phyloP scores from a whole-genome alignment of 2,888 invertebrate species.

The Craniophora ligustri region DNA sequence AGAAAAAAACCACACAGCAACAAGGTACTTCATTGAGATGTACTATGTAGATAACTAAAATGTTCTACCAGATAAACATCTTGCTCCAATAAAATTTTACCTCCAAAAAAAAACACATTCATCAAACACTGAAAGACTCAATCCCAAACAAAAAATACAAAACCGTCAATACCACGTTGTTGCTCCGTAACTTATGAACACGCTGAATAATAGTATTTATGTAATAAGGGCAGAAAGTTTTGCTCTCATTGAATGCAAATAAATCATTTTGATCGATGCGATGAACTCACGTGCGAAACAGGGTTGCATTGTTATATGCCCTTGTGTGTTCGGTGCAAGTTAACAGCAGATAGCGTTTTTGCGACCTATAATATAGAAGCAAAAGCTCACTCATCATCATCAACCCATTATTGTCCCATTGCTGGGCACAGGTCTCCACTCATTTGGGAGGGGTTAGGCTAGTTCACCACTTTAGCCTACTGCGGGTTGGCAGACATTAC shows the following conservation, averaged over 20 bases:
- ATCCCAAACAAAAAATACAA: too few species aligned
- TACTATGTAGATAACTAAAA: too few species aligned
- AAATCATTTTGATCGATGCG: slow-evolving; percentile 79
- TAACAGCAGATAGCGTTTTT: slow-evolving; percentile 13
- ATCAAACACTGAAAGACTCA: not conserved
- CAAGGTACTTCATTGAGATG: too few species aligned
- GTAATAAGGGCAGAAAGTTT: slow-evolving; percentile 33
- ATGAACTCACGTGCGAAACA: slow-evolving; percentile 75
- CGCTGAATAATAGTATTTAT: slow-evolving; percentile 36
- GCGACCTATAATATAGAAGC: not conserved
- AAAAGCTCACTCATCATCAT: too few species aligned
- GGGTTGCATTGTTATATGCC: slow-evolving; percentile 75
- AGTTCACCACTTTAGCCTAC: too few species aligned
- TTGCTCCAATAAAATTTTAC: too few species aligned
- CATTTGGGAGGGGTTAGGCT: too few species aligned
- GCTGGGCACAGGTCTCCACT: too few species aligned
- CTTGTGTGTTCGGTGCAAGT: slow-evolving; percentile 55
- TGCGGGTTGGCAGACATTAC: too few species aligned
- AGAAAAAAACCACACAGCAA: too few species aligned
- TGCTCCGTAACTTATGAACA: slow-evolving; percentile 14
- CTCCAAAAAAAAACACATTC: not conserved
- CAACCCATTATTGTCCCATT: too few species aligned
- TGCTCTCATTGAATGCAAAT: slow-evolving; percentile 69
- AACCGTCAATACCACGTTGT: not conserved
- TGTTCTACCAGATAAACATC: too few species aligned